Conservation (phyloP, 1,140 invertebrate species). For the Agraylea sexmaculata region DNA sequence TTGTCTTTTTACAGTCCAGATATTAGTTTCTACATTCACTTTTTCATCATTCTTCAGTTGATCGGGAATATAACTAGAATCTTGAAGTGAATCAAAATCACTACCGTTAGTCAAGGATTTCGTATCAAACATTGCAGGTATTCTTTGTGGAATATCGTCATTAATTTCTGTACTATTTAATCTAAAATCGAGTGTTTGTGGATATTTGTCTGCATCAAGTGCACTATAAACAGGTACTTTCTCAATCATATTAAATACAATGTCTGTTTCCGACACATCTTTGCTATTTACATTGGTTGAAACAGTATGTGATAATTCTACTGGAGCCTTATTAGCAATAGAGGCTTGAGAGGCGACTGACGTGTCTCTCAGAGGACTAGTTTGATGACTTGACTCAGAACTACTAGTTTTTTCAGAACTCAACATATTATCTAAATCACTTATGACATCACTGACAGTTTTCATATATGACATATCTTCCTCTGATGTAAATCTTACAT, state of each 20-base stretch:
- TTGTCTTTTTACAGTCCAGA: slow-evolving; percentile 9
- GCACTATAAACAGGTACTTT: too few relatives aligned
- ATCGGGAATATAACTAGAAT: slow-evolving; percentile 18
- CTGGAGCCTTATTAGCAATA: slow-evolving; percentile 1
- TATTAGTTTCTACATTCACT: slow-evolving; percentile 5
- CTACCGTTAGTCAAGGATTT: slow-evolving; percentile 10
- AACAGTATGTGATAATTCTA: background rate
- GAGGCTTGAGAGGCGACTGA: background rate
- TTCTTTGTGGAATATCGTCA: background rate
- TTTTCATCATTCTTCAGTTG: slow-evolving; percentile 3
- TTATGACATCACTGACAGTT: slow-evolving; percentile 51
- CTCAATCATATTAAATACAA: slow-evolving; percentile 14
- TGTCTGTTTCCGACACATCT: slow-evolving; percentile 15
- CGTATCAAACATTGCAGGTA: slow-evolving; percentile 12
- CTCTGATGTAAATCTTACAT: slow-evolving; percentile 39
- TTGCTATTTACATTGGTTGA: slow-evolving; percentile 14
- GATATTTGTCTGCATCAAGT: slow-evolving; percentile 10
- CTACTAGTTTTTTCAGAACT: slow-evolving; percentile 49
- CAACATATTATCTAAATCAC: slow-evolving; percentile 50
- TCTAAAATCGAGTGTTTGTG: slow-evolving; percentile 20
- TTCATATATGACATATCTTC: slow-evolving; percentile 45
- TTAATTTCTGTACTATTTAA: slow-evolving; percentile 11
- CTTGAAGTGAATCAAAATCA: slow-evolving; percentile 19
- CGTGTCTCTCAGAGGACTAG: slow-evolving; percentile 32
- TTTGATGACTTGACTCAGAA: slow-evolving; percentile 43